Evolutionary conservation across 2,797 vertebrate species (phyloP).

Genomic region (Phyllotis vaccarum): DNA sequence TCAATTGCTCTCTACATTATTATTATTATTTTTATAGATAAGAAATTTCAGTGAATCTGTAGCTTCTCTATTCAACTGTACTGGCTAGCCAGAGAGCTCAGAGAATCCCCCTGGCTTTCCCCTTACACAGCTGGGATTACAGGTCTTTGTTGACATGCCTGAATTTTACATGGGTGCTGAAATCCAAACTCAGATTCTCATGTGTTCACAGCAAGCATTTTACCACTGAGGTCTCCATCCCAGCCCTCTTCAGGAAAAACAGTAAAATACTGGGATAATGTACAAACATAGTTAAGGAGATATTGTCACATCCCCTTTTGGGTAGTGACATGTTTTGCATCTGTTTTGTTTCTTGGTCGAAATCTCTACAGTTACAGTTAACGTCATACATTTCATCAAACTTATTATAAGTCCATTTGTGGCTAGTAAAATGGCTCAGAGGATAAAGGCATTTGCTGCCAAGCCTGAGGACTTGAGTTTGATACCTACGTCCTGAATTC

Average conservation of each 20-base stretch:
- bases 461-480: neutral
- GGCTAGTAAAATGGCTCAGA: neutral
- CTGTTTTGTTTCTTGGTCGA: no score
- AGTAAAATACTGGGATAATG: neutral
- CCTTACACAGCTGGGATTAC: neutral
- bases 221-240: neutral
- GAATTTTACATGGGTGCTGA: neutral
- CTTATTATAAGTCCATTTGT: fast-evolving
- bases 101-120: neutral
- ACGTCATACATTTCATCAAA: fast-evolving
- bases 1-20: neutral
- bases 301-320: neutral
- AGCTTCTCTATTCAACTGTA: neutral
- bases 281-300: neutral
- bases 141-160: neutral
- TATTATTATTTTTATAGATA: neutral
- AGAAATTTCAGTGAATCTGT: neutral
- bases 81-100: neutral
- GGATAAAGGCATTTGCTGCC: neutral
- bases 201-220: neutral
- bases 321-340: neutral
- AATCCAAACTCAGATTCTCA: neutral
- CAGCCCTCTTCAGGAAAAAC: neutral
- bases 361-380: neutral
- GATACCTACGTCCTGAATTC: neutral